phyloP scores from a whole-genome alignment of 2,888 invertebrate genomes.

The Dendrolimus pini region DNA sequence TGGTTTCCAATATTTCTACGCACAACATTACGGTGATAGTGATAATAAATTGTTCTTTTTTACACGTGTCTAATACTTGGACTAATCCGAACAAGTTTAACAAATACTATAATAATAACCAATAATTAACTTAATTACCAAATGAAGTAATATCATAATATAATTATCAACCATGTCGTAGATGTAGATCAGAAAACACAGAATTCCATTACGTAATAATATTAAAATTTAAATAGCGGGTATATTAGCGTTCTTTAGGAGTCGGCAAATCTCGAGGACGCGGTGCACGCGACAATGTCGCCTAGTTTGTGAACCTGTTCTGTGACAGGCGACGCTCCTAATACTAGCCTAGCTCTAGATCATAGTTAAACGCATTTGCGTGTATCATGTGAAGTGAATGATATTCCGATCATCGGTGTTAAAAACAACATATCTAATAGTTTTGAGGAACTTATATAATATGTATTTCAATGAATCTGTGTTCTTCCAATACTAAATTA shows the following conservation, averaged over 20 bases:
- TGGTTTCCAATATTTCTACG: slow-evolving; percentile 60
- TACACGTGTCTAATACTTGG: slow-evolving; percentile 29
- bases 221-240: too few species aligned
- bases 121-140: slow-evolving; percentile 7
- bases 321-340: not conserved
- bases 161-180: not conserved
- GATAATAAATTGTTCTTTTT: slow-evolving; percentile 28
- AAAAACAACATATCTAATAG: slow-evolving; percentile 58
- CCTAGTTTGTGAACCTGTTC: not conserved
- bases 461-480: slow-evolving; percentile 46
- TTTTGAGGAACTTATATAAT: slow-evolving; percentile 31
- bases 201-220: not conserved
- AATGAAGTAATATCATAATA: too few species aligned
- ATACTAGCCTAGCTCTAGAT: not conserved
- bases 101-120: slow-evolving; percentile 23
- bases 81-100: slow-evolving; percentile 31
- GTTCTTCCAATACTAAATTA: slow-evolving; percentile 63
- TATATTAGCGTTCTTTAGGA: not conserved
- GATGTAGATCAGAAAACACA: not conserved
- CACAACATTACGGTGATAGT: slow-evolving; percentile 67
- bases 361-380: slow-evolving; percentile 5
- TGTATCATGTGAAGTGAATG: slow-evolving; percentile 24
- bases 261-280: not conserved
- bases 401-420: slow-evolving; percentile 52
- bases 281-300: too few species aligned